These are phyloP conservation scores for Stichodactyla mertensii DNA, from an alignment of 64 coral and sea anemone species.

Conservation along the genomic window DNA sequence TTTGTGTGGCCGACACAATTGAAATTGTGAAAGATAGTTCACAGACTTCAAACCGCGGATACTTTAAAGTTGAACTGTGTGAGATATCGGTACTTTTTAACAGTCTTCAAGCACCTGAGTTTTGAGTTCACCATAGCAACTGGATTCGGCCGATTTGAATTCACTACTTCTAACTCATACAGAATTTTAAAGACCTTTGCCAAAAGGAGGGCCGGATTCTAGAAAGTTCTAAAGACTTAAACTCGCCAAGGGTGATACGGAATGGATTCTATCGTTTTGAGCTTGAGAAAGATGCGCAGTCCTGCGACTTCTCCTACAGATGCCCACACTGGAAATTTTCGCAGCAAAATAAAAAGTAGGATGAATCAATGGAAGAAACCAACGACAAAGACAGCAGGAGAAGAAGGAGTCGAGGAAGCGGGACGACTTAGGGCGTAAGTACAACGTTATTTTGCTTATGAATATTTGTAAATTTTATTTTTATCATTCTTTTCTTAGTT, in stretches of 20 bases:
- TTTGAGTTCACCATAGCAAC: background rate
- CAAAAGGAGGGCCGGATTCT: too few relatives aligned
- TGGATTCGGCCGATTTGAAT: too few relatives aligned
- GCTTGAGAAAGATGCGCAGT: background rate
- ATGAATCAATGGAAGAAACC: background rate
- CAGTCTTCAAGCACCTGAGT: background rate
- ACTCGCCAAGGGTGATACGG: background rate
- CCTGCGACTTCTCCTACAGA: background rate
- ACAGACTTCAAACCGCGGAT: background rate
- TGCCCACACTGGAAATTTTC: background rate
- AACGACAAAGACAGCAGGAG: background rate
- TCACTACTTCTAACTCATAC: too few relatives aligned
- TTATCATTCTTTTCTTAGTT: background rate
- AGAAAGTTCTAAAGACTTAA: too few relatives aligned
- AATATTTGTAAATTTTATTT: background rate
- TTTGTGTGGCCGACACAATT: too few relatives aligned
- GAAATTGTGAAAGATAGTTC: background rate
- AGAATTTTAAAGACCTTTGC: too few relatives aligned
- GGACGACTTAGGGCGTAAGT: background rate
- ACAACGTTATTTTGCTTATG: background rate
- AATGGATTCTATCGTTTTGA: background rate
- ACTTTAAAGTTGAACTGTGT: background rate
- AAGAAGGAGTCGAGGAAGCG: background rate
- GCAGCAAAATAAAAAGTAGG: background rate
- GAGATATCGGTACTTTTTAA: background rate